These are phyloP conservation scores for Drosophila busckii DNA, from an alignment of 1,140 invertebrate species.

Conservation along the genomic window DNA sequence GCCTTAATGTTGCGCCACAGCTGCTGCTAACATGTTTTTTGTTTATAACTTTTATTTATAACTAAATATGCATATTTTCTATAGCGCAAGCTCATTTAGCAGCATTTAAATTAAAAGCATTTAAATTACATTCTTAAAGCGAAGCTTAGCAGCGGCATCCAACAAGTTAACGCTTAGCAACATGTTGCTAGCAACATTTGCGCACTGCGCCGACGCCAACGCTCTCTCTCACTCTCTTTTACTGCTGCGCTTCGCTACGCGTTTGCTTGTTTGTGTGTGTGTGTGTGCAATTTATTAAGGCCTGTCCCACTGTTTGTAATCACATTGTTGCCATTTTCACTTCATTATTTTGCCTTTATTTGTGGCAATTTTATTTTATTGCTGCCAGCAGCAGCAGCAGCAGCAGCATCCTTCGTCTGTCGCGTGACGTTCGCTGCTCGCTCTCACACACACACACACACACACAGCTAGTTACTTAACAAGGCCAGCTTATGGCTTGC, in stretches of 20 bases:
- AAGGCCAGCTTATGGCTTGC: conserved; percentile 60
- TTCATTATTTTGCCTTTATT: conserved; percentile 77
- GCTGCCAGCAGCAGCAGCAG: conserved; percentile 38
- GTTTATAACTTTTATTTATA: conserved; percentile 13
- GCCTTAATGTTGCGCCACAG: conserved; percentile 60
- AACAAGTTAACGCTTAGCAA: conserved; percentile 59
- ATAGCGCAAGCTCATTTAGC: no score
- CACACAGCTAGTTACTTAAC: conserved; percentile 63
- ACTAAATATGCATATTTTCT: no score
- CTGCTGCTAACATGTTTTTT: conserved; percentile 24
- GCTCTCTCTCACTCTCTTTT: conserved; percentile 1
- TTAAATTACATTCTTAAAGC: background rate
- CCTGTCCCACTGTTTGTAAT: conserved; percentile 67
- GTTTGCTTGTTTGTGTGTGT: no score
- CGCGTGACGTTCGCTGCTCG: background rate
- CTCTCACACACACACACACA: conserved; percentile 1
- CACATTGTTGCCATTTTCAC: conserved; percentile 78
- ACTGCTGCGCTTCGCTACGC: conserved; percentile 8
- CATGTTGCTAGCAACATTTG: conserved; percentile 63
- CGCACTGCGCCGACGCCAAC: conserved; percentile 47
- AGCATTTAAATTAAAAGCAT: conserved; percentile 4
- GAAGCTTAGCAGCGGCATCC: conserved; percentile 44
- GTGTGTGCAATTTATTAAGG: conserved; percentile 73
- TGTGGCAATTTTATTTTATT: conserved; percentile 70
- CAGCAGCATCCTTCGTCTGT: conserved; percentile 34